Evolutionary conservation across 92 coral and sea anemone species (phyloP).

Genomic region (Palythoa heliodiscus): DNA sequence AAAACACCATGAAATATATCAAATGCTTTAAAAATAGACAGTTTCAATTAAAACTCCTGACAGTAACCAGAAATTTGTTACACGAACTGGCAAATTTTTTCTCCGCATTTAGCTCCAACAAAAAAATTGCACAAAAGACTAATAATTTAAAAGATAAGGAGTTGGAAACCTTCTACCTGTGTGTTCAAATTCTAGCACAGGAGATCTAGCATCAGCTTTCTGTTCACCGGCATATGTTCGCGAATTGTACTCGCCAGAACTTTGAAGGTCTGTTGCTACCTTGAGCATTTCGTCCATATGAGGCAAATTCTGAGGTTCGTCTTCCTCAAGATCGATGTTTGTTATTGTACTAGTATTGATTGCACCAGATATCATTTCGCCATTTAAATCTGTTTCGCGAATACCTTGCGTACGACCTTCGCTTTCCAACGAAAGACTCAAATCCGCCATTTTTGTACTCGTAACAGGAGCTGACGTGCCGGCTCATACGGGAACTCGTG

Average conservation of each 20-base stretch:
- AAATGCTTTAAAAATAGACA: background rate
- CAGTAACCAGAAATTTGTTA: background rate
- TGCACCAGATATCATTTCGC: slow-evolving; percentile 89
- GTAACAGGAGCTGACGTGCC: slow-evolving; percentile 32
- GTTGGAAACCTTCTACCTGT: slow-evolving; percentile 56
- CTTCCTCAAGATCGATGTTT: slow-evolving; percentile 80
- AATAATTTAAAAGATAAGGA: background rate
- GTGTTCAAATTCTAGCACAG: slow-evolving; percentile 80
- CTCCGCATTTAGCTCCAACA: background rate
- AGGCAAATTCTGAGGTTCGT: slow-evolving; percentile 78
- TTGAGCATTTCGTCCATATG: slow-evolving; percentile 98
- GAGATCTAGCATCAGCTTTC: slow-evolving; percentile 59
- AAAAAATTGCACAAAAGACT: slow-evolving; percentile 1
- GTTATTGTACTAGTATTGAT: slow-evolving; percentile 89
- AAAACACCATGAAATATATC: too few species aligned
- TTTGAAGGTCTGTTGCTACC: slow-evolving; percentile 98
- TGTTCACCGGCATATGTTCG: slow-evolving; percentile 67
- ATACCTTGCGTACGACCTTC: slow-evolving; percentile 45
- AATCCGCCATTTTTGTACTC: slow-evolving; percentile 69
- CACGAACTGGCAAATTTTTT: background rate
- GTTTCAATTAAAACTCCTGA: background rate
- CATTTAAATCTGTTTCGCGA: slow-evolving; percentile 98
- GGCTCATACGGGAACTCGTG: slow-evolving; percentile 37
- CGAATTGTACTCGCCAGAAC: slow-evolving; percentile 55
- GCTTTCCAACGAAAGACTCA: slow-evolving; percentile 28